phyloP scores from a whole-genome alignment of 2,113 vertebrate species.

The Siphamia tubifer region DNA sequence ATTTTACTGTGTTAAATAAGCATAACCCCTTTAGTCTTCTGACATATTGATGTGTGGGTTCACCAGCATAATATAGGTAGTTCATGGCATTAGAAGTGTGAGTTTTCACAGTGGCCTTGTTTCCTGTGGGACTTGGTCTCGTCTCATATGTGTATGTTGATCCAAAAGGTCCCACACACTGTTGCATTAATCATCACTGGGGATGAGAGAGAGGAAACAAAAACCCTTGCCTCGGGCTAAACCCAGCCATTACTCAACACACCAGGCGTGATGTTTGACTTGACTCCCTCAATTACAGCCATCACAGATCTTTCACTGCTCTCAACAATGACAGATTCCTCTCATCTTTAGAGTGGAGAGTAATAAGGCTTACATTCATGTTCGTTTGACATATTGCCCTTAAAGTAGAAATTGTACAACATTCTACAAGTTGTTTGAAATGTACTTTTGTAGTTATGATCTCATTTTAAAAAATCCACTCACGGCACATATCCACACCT shows the following conservation, averaged over 20 bases:
- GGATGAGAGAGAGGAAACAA: conserved; percentile 69
- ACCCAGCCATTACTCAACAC: conserved; percentile 67
- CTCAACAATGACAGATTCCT: conserved; percentile 54
- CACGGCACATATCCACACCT: conserved; percentile 44
- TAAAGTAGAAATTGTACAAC: not conserved
- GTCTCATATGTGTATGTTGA: conserved; percentile 29
- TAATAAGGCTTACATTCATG: conserved; percentile 15
- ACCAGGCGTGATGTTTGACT: conserved; percentile 67
- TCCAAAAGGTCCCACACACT: conserved; percentile 53
- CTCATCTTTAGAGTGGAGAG: conserved; percentile 45
- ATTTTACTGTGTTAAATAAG: conserved; percentile 16
- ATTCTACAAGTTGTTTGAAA: conserved; percentile 32
- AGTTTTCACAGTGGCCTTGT: conserved; percentile 18
- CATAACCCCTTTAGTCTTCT: not conserved
- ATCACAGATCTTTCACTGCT: conserved; percentile 41
- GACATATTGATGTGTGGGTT: conserved; percentile 16
- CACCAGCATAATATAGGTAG: not conserved
- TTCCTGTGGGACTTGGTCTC: conserved; percentile 43
- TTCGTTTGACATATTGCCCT: conserved; percentile 23
- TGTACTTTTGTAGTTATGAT: conserved; percentile 17
- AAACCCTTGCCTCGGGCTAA: conserved; percentile 60
- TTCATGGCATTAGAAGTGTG: conserved; percentile 10
- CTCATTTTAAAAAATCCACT: conserved; percentile 46
- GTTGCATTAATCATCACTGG: conserved; percentile 66
- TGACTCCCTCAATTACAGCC: conserved; percentile 66